Evolutionary conservation across 2,888 invertebrate genomes (phyloP).

Genomic region (Sarcophaga variegata): DNA sequence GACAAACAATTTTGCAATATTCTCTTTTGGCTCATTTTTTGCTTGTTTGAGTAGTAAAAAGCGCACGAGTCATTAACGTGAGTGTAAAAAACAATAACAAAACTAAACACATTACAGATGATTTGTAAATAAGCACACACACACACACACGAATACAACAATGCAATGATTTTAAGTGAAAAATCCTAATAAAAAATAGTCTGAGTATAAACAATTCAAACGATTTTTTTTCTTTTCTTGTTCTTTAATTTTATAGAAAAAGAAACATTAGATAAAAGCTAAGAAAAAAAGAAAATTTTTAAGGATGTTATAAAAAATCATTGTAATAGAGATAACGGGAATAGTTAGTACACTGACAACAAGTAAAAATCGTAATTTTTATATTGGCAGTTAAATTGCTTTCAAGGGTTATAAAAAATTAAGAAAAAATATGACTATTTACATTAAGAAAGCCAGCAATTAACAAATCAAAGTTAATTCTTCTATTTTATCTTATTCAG

Average conservation of each 20-base stretch:
- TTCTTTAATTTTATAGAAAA: background rate
- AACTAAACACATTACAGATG: constrained; percentile 12
- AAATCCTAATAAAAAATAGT: constrained; percentile 18
- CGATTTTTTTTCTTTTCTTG: constrained; percentile 9
- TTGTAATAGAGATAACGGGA: constrained; percentile 45
- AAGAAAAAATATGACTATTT: background rate
- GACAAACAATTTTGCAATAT: constrained; percentile 19
- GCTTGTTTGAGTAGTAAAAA: background rate
- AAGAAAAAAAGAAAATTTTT: background rate
- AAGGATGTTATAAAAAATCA: constrained; percentile 18
- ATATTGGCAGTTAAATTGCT: constrained; percentile 49
- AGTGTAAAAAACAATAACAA: background rate
- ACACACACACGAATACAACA: too few relatives aligned
- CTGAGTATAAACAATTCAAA: constrained; percentile 36
- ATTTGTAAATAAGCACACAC: background rate
- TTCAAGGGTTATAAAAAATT: constrained; percentile 31
- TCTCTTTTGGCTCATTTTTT: constrained; percentile 6
- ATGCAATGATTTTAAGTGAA: constrained; percentile 16
- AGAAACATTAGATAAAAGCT: constrained; percentile 33
- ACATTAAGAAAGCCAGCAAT: background rate
- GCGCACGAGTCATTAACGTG: constrained; percentile 55
- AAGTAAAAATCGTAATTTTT: constrained; percentile 39
- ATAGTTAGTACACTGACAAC: background rate
- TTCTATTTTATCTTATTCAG: background rate
- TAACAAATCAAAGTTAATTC: background rate